Base-by-base conservation (phyloP, 2,888 invertebrate genomes). In the Sinelater perroti region DNA sequence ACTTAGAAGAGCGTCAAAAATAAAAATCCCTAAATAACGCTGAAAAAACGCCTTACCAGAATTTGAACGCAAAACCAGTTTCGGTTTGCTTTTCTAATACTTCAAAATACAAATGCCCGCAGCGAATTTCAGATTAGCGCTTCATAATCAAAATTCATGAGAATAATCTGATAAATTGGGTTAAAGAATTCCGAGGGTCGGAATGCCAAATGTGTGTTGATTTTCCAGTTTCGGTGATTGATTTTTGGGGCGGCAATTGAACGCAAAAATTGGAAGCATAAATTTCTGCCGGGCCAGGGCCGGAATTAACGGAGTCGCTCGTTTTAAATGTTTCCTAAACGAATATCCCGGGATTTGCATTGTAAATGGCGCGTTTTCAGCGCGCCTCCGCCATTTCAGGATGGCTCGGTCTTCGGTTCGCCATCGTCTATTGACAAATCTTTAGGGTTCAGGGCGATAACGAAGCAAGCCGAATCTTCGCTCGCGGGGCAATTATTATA, bases 391-490 rank as follows among this genome's bases (percentile, higher is more conserved):
- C 46, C 28, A 46, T 51, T 40, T 31, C 52, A 57, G 45, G 52
- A 57, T 57, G 53, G n/a, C 53, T 57, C 52, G 42, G 46, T 53
- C 53, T 47, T 47, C 38, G 21, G 44, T 14, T 26, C 30, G 45
- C 46, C 52, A 47, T 57, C 52, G 57, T 51, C 46, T 57, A 47
- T 57, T 57, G 57, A 57, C 57, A 57, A 52, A 52, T 52, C 51
- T 52, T 55, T 44, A 56, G 40, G 44, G 21, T 46, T 11, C 26
- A 51, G 47, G 44, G 42, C 40, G 36, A 44, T 56, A 56, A 49
- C 56, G 46, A 56, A 47, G 45, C 45, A 44, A 45, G 51, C 46
- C 45, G 45, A 56, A 56, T 51, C 21, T 49, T 56, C 56, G 42
- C 44, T 56, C 44, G 28, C 35, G 31, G 30, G 18, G 17, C 45